Conservation (phyloP, 2,113 vertebrate genomes). For the Solea senegalensis region DNA sequence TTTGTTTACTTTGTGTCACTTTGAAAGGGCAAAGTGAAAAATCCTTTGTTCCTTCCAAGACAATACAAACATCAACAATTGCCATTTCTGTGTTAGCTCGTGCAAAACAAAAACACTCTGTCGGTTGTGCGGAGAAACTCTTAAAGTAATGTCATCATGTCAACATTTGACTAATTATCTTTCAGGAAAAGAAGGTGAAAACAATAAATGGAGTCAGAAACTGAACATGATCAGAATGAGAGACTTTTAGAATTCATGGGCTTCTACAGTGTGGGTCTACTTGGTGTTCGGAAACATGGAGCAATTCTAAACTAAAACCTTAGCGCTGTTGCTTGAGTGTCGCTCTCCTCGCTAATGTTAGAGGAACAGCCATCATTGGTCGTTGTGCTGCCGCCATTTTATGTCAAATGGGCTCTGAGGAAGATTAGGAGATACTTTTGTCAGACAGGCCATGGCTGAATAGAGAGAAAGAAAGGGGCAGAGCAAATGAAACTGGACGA, state of each 20-base stretch:
- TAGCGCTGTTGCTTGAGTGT: background rate
- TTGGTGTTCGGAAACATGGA: constrained; percentile 16
- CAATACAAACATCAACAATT: background rate
- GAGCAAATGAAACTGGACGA: constrained; percentile 71
- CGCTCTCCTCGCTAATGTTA: background rate
- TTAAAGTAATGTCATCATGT: background rate
- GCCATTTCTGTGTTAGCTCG: background rate
- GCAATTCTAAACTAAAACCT: constrained; percentile 12
- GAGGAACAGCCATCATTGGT: constrained; percentile 22
- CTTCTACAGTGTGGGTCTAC: background rate
- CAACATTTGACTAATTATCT: background rate
- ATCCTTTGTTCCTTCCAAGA: background rate
- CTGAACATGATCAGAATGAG: background rate
- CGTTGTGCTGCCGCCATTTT: constrained; percentile 51
- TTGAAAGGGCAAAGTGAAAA: background rate
- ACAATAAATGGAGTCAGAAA: background rate
- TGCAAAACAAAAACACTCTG: background rate
- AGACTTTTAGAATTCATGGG: background rate
- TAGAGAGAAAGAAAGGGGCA: constrained; percentile 61
- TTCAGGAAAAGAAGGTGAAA: background rate
- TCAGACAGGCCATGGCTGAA: constrained; percentile 59
- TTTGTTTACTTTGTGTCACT: background rate
- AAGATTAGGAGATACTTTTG: constrained; percentile 74
- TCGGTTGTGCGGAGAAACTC: background rate
- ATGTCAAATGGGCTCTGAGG: constrained; percentile 58